These are phyloP conservation scores for Oreohelix idahoensis DNA, from an alignment of 1,140 invertebrate species.

Conservation along the genomic window DNA sequence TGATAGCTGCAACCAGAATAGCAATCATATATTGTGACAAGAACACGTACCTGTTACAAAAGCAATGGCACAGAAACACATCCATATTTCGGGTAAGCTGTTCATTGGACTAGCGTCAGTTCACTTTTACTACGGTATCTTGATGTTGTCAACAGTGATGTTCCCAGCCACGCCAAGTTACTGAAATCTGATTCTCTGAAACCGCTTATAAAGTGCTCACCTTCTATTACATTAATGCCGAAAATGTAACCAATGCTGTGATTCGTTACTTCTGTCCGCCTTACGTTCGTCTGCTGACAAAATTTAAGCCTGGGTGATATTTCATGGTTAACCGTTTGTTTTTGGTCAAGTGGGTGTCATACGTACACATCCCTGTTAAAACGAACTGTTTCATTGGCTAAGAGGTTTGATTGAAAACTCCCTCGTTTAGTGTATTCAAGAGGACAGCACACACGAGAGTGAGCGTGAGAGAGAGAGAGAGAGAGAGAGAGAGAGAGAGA, in stretches of 20 bases:
- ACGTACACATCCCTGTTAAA: not conserved
- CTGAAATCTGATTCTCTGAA: not conserved
- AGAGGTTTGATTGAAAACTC: too few relatives aligned
- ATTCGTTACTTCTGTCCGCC: not conserved
- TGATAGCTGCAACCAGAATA: too few relatives aligned
- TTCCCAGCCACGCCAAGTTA: too few relatives aligned
- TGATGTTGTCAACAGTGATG: too few relatives aligned
- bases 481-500: too few relatives aligned
- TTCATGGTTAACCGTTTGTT: not conserved
- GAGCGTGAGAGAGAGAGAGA: too few relatives aligned
- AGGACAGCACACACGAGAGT: too few relatives aligned
- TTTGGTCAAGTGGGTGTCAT: not conserved
- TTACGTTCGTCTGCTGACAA: not conserved
- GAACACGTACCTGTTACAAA: not conserved
- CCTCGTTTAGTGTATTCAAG: too few relatives aligned
- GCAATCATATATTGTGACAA: too few relatives aligned
- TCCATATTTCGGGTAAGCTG: not conserved
- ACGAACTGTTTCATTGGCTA: not conserved
- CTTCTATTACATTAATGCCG: not conserved
- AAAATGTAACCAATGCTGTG: not conserved
- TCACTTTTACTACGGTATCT: not conserved
- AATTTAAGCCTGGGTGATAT: not conserved
- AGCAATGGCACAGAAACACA: not conserved
- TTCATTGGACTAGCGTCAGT: not conserved
- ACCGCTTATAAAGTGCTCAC: not conserved